Conservation (phyloP, 2,888 invertebrate genomes). For the Busseola fusca region DNA sequence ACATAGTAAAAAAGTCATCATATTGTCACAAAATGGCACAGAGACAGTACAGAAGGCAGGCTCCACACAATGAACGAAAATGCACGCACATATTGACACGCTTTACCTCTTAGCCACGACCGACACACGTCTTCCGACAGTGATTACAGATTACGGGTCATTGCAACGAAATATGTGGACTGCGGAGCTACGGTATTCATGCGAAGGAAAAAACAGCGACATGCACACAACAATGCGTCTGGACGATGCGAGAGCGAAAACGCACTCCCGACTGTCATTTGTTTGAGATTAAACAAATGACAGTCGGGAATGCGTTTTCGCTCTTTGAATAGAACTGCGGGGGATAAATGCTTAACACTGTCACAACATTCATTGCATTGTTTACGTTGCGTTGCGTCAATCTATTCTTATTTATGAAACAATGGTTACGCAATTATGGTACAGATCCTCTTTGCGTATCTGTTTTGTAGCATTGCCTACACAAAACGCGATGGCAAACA, state of each 20-base stretch:
- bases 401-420: too few relatives aligned
- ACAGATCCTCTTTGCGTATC: neutral
- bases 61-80: neutral
- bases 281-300: too few relatives aligned
- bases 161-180: neutral
- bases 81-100: neutral
- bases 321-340: neutral
- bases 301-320: neutral
- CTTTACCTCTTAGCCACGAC: neutral
- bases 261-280: too few relatives aligned
- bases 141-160: neutral
- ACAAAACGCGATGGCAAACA: constrained; percentile 16
- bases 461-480: neutral
- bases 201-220: neutral
- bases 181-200: neutral
- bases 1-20: constrained; percentile 32
- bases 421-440: neutral
- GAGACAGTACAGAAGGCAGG: neutral
- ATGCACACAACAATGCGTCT: neutral
- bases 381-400: neutral
- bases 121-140: neutral
- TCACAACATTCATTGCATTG: neutral
- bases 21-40: neutral
- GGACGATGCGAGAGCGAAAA: too few relatives aligned
- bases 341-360: neutral